A percentile compares a stretch with the other conserved stretches of the same genome.
phyloP scores from a whole-genome alignment of 92 coral and sea anemone species.

The Phymanthus crucifer region DNA sequence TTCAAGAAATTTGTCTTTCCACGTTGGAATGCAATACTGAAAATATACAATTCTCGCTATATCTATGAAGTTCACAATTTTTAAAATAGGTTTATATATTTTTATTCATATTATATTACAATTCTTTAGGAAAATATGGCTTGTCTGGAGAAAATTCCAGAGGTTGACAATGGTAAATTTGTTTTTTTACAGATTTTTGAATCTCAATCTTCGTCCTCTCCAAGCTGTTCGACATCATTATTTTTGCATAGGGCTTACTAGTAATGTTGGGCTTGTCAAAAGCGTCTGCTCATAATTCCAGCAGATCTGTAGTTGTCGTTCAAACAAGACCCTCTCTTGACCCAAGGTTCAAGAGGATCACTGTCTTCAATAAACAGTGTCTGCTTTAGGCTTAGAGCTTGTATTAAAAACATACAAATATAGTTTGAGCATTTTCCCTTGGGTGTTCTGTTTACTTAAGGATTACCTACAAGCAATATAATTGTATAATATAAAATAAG shows the following conservation, averaged over 20 bases:
- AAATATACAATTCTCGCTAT: not conserved
- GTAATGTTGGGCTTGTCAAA: not conserved
- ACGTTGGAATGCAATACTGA: not conserved
- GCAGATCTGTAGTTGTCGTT: not conserved
- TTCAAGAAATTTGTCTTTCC: not conserved
- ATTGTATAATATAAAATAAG: no score
- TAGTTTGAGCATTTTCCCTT: not conserved
- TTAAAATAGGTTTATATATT: not conserved
- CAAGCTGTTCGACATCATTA: not conserved
- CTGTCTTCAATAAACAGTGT: not conserved
- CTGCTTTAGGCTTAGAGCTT: not conserved
- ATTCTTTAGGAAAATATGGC: no score
- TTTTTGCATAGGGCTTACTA: not conserved
- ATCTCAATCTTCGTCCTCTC: no score
- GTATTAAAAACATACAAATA: not conserved
- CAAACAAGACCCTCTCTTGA: not conserved
- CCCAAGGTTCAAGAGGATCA: not conserved
- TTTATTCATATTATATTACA: not conserved
- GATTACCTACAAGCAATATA: not conserved
- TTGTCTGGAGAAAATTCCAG: no score
- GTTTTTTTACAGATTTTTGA: no score
- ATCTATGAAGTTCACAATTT: not conserved
- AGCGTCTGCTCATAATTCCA: not conserved
- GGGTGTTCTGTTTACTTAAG: not conserved
- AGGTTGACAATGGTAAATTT: no score